Conservation (phyloP, 1,140 invertebrate species). For the Holcopasites calliopsidis region DNA sequence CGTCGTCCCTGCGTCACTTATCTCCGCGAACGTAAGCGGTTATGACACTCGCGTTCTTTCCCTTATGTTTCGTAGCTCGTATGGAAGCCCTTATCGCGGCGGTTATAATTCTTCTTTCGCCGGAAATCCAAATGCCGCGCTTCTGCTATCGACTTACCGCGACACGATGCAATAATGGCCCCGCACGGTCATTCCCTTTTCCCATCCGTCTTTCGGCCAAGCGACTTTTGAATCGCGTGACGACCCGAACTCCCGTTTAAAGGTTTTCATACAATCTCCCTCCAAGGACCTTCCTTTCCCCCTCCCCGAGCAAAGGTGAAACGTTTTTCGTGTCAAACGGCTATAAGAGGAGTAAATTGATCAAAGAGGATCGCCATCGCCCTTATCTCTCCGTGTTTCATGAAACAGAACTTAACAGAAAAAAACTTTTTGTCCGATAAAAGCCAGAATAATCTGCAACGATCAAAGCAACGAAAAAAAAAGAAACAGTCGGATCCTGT, state of each 20-base stretch:
- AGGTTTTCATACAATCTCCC: background rate
- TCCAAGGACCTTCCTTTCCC: too few species aligned
- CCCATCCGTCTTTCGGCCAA: background rate
- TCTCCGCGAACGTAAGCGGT: constrained; percentile 19
- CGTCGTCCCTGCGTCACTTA: background rate
- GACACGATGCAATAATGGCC: constrained; percentile 10
- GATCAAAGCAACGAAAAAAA: too few species aligned
- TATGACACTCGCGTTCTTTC: constrained; percentile 12
- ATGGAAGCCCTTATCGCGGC: constrained; percentile 6
- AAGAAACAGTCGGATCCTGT: background rate
- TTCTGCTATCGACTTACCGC: constrained; percentile 21
- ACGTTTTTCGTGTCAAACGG: too few species aligned
- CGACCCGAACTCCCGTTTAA: background rate
- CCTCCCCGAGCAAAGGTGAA: too few species aligned
- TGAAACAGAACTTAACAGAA: too few species aligned
- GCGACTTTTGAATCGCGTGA: background rate
- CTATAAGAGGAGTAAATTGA: too few species aligned
- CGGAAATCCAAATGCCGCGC: constrained; percentile 10
- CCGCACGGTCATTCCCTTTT: background rate
- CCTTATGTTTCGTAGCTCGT: constrained; percentile 26
- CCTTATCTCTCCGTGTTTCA: too few species aligned
- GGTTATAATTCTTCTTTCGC: constrained; percentile 15
- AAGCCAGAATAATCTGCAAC: too few species aligned
- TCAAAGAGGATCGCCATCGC: too few species aligned
- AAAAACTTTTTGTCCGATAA: too few species aligned